A percentile compares a stretch with the other conserved stretches of the same genome.
Evolutionary conservation across 1,140 invertebrate species (phyloP).

Genomic region (Pollicipes pollicipes): DNA sequence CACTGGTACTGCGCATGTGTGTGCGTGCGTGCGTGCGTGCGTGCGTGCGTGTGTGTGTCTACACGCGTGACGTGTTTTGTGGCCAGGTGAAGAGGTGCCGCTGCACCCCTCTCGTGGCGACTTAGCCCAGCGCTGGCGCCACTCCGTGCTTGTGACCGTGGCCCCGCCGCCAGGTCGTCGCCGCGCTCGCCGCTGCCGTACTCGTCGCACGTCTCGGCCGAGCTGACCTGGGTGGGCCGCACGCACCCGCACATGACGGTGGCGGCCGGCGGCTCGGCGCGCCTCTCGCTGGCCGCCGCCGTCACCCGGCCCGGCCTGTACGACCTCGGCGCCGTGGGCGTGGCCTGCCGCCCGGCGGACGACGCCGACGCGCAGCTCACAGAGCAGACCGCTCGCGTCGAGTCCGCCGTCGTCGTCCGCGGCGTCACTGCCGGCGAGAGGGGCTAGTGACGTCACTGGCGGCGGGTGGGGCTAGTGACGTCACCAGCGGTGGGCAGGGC

Average conservation of each 20-base stretch:
- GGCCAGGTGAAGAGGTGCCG: no score
- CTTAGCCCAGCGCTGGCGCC: no score
- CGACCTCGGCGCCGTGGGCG: not conserved
- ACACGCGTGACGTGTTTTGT: no score
- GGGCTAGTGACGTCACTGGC: not conserved
- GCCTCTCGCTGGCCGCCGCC: not conserved
- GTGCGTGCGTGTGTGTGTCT: no score
- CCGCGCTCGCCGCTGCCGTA: not conserved
- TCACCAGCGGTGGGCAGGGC: not conserved
- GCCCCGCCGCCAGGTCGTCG: not conserved
- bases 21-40: no score
- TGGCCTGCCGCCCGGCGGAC: not conserved
- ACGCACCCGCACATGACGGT: not conserved
- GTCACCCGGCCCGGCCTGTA: not conserved
- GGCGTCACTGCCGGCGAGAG: not conserved
- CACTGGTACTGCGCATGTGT: no score
- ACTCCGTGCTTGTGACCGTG: no score
- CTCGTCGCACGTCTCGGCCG: not conserved
- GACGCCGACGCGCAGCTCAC: not conserved
- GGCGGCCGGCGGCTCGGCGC: not conserved
- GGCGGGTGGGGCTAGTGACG: not conserved
- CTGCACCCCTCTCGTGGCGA: no score
- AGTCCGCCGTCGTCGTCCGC: not conserved
- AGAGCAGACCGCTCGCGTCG: not conserved
- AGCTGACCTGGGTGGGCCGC: not conserved